Evolutionary conservation across 2,797 vertebrate genomes (phyloP).

Genomic region (Pipistrellus pygmaeus): DNA sequence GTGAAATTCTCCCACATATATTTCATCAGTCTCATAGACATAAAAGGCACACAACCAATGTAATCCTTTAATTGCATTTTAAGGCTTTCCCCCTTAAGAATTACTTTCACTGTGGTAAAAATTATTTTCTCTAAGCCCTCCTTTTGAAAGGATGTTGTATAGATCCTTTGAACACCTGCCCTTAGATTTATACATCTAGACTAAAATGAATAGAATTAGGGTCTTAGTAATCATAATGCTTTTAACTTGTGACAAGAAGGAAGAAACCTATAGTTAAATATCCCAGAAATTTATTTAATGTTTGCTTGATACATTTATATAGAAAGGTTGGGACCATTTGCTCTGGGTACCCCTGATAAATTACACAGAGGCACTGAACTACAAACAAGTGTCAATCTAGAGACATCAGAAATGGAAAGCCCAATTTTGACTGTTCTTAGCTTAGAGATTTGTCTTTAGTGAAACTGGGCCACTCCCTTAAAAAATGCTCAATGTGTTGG

Average conservation of each 20-base stretch:
- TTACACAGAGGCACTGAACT: conserved; percentile 78
- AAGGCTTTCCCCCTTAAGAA: conserved; percentile 14
- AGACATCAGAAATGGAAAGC: conserved; percentile 78
- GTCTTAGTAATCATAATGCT: conserved; percentile 53
- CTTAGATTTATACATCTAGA: background rate
- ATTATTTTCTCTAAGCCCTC: conserved; percentile 13
- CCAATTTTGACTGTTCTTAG: conserved; percentile 64
- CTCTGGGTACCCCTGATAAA: conserved; percentile 77
- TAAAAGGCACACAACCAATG: conserved; percentile 65
- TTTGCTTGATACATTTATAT: conserved; percentile 84
- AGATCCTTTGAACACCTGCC: conserved; percentile 47
- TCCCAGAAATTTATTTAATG: conserved; percentile 89
- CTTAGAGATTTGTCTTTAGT: conserved; percentile 76
- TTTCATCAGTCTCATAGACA: conserved; percentile 16
- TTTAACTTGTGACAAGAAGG: conserved; percentile 77
- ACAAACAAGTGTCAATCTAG: conserved; percentile 70
- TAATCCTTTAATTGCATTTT: conserved; percentile 66
- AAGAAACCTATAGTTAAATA: conserved; percentile 82
- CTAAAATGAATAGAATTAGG: conserved; percentile 58
- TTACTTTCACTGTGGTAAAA: conserved; percentile 36
- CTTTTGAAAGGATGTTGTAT: conserved; percentile 34
- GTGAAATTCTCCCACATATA: conserved; percentile 8
- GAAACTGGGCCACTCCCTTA: conserved; percentile 74
- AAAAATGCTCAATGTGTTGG: conserved; percentile 68
- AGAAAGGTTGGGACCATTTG: conserved; percentile 76